Evolutionary conservation across 2,797 vertebrate genomes (phyloP).

Genomic region (Trachurus trachurus): DNA sequence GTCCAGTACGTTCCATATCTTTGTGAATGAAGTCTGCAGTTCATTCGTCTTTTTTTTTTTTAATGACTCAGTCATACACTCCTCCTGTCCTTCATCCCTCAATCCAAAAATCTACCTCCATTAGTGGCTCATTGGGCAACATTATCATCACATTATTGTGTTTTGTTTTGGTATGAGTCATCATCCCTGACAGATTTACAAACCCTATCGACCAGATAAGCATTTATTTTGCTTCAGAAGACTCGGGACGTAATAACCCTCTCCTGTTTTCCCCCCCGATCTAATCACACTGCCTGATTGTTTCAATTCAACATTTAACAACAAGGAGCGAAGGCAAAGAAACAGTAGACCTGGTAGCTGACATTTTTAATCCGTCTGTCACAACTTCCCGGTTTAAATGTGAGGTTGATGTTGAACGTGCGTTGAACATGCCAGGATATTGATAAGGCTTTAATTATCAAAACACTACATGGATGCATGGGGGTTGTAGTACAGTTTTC

Average conservation of each 20-base stretch:
- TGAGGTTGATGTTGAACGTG: neutral
- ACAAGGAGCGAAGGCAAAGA: conserved; percentile 12
- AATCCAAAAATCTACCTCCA: neutral
- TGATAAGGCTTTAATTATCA: neutral
- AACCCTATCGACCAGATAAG: conserved; percentile 31
- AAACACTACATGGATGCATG: neutral
- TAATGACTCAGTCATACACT: neutral
- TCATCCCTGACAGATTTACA: conserved; percentile 19
- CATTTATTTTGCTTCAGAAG: conserved; percentile 34
- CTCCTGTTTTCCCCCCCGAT: neutral
- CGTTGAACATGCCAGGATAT: neutral
- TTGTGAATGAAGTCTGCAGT: neutral
- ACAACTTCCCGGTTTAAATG: neutral
- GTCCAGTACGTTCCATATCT: conserved; percentile 2
- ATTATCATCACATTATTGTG: conserved; percentile 18
- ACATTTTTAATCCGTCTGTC: conserved; percentile 26
- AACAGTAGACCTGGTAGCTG: conserved; percentile 28
- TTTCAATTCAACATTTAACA: conserved; percentile 12
- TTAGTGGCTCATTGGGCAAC: conserved; percentile 10
- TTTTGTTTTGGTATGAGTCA: conserved; percentile 12
- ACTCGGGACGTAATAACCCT: conserved; percentile 10
- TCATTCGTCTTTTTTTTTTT: neutral
- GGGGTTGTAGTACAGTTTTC: neutral
- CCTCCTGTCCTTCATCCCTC: neutral
- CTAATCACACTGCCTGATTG: neutral